Conservation (phyloP, 2,797 vertebrate genomes). For the Rousettus madagascariensis region DNA sequence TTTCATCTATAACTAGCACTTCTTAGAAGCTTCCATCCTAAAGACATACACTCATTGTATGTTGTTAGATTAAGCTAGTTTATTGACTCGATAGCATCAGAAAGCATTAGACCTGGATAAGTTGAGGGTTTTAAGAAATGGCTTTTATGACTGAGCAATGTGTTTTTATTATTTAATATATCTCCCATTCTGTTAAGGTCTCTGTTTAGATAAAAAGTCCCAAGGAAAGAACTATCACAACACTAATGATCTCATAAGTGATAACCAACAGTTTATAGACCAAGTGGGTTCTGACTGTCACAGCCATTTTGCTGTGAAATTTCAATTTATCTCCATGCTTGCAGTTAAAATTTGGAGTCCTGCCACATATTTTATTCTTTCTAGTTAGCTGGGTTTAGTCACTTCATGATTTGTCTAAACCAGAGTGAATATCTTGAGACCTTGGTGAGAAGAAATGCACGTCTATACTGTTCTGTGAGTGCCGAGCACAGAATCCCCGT, state of each 20-base stretch:
- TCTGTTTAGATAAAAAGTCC: not conserved
- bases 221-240: too few species aligned
- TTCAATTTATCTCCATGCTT: not conserved
- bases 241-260: not conserved
- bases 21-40: not conserved
- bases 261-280: not conserved
- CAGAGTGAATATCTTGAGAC: constrained; percentile 90
- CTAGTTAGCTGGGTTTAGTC: not conserved
- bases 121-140: not conserved
- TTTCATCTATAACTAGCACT: not conserved
- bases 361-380: not conserved
- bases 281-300: not conserved
- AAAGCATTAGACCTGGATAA: not conserved
- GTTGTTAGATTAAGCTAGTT: not conserved
- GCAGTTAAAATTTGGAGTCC: not conserved
- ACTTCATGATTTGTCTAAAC: constrained; percentile 83
- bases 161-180: not conserved
- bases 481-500: constrained; percentile 87
- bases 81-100: not conserved
- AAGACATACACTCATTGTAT: not conserved
- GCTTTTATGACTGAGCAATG: not conserved
- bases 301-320: not conserved
- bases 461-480: constrained; percentile 40
- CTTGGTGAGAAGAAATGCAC: constrained; percentile 89
- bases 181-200: not conserved